Evolutionary conservation across 1,140 invertebrate genomes (phyloP).

Genomic region (Apocrypta bakeri): DNA sequence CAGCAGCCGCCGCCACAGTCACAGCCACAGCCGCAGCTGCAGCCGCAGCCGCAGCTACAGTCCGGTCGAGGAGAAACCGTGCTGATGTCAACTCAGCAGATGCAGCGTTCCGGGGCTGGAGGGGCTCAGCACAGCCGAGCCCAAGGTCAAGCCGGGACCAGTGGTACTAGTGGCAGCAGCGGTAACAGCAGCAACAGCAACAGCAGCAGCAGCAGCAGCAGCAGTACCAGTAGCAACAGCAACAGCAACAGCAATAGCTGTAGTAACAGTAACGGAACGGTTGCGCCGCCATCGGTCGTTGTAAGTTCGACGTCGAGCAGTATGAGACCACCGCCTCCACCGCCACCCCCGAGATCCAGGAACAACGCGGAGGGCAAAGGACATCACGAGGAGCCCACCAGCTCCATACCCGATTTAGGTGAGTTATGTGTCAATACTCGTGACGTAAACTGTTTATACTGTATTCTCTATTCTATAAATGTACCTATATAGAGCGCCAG

Average conservation of each 20-base stretch:
- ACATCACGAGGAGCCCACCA: conserved; percentile 84
- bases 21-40: conserved; percentile 52
- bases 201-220: conserved; percentile 52
- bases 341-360: conserved; percentile 73
- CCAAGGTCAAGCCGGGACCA: conserved; percentile 44
- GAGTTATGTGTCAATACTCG: conserved; percentile 63
- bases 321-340: conserved; percentile 75
- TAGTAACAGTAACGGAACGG: conserved; percentile 22
- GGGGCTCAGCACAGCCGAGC: background rate
- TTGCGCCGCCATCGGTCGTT: conserved; percentile 62
- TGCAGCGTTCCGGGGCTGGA: conserved; percentile 42
- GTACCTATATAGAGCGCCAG: background rate
- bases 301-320: conserved; percentile 72
- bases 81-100: conserved; percentile 70
- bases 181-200: conserved; percentile 49
- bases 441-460: no score
- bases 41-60: conserved; percentile 50
- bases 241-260: conserved; percentile 53
- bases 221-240: conserved; percentile 40
- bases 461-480: conserved; percentile 5
- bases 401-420: conserved; percentile 90
- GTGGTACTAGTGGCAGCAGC: conserved; percentile 25
- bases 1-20: conserved; percentile 44
- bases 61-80: conserved; percentile 67
- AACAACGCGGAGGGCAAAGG: conserved; percentile 68